Base-by-base conservation (phyloP, 2,888 invertebrate genomes). In the Ichneumon xanthorius region DNA sequence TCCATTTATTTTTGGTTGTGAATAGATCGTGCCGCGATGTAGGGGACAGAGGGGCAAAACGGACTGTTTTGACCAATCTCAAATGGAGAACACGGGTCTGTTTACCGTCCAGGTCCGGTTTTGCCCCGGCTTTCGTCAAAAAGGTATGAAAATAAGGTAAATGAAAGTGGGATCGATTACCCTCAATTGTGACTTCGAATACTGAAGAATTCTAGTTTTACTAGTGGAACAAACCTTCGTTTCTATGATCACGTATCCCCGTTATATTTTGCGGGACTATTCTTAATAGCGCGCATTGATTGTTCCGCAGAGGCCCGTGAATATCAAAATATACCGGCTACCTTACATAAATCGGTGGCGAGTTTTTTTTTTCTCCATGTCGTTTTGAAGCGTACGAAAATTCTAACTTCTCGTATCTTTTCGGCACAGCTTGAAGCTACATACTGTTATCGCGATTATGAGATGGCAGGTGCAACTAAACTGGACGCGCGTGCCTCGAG, bases 401-500 rank as follows among this genome's bases (percentile, higher is more conserved):
- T 61, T 16, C 11, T 11, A 61, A 33, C 16, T n/a, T 6, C 6
- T 30, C 33, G 33, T 30, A 33, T 33, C 30, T 61, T 14, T 26
- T 26, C 9, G 16, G 16, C 16, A 61, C 16, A 5, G 11, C 30
- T 61, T 30, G 14, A 5, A 33, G 30, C 14, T 45, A 7, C 16
- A 30, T 33, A 16, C 16, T 6, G 33, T 61, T 61, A 61, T 61
- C 61, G 33, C 16, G 61, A 61, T 61, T 30, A 30, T 16, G 30
- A 30, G 30, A 30, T 30, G 33, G 16, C 61, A 33, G 61, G 16
- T 61, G 61, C 33, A 61, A 14, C 61, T 4, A 30, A 61, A 11
- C 16, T 61, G 30, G 33, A 61, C n/a, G 61, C 30, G 61, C 61
- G 61, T 61, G 61, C 16, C 61, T 14, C 61, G 14, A 16, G n/a